Percentiles rank a stretch among this genome's conserved stretches.
Evolutionary conservation across 2,797 vertebrate genomes (phyloP).

Genomic region (Gymnoscopelus braueri): DNA sequence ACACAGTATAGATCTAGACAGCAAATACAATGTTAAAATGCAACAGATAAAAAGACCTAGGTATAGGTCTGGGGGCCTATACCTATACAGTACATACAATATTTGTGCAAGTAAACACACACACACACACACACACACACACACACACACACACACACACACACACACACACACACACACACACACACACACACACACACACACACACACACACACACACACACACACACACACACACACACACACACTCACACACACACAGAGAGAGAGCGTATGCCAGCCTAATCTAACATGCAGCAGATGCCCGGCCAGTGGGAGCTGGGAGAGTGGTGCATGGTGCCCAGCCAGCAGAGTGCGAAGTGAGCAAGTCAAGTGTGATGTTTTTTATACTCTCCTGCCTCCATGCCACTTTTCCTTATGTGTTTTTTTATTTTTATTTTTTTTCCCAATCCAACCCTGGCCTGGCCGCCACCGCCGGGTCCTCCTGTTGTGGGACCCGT

Average conservation of each 20-base stretch:
- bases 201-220: too few species aligned
- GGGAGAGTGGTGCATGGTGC: constrained; percentile 30
- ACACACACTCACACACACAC: background rate
- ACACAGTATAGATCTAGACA: too few species aligned
- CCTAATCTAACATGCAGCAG: constrained; percentile 64
- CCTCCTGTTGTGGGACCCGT: constrained; percentile 73
- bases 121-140: too few species aligned
- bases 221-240: too few species aligned
- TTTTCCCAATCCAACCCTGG: constrained; percentile 35
- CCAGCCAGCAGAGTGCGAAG: constrained; percentile 54
- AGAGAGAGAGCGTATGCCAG: background rate
- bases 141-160: too few species aligned
- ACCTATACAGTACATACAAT: too few species aligned
- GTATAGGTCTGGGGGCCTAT: too few species aligned
- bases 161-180: background rate
- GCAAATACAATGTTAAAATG: too few species aligned
- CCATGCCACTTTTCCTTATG: constrained; percentile 71
- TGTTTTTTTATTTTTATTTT: constrained; percentile 63
- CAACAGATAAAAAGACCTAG: too few species aligned
- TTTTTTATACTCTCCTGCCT: constrained; percentile 63
- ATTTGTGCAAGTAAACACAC: background rate
- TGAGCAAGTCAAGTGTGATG: constrained; percentile 65
- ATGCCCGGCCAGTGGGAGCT: constrained; percentile 52
- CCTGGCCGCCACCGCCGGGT: constrained; percentile 36
- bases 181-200: too few species aligned